A percentile compares a stretch with the other conserved stretches of the same genome.
Evolutionary conservation across 2,113 vertebrate genomes (phyloP).

Genomic region (Serilophus lunatus): DNA sequence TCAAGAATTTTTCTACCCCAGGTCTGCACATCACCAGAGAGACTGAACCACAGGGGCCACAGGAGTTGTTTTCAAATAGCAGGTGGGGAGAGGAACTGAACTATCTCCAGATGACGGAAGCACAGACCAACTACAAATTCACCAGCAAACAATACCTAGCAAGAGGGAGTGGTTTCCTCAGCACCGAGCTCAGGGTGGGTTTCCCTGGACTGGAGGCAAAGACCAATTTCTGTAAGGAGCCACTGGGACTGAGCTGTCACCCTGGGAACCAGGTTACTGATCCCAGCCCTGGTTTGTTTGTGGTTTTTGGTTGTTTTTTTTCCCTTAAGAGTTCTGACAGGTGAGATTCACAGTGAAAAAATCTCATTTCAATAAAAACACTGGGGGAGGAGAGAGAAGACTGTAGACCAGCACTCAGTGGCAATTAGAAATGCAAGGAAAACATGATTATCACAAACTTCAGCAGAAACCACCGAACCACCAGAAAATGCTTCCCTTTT

Average conservation of each 20-base stretch:
- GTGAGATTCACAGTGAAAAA: background rate
- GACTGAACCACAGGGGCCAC: background rate
- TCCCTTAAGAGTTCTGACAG: background rate
- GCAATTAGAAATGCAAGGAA: background rate
- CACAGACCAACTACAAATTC: background rate
- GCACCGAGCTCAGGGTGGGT: background rate
- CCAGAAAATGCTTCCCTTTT: background rate
- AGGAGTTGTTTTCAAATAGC: background rate
- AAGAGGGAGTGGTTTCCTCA: background rate
- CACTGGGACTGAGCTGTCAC: background rate
- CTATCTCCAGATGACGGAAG: background rate
- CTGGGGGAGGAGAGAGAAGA: background rate
- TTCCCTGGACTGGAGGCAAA: background rate
- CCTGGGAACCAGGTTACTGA: background rate
- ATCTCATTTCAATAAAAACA: background rate
- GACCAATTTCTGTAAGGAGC: background rate
- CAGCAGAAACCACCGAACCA: background rate
- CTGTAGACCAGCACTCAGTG: accelerated
- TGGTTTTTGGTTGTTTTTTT: background rate
- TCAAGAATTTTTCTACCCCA: background rate
- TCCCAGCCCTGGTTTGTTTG: background rate
- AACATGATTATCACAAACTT: background rate
- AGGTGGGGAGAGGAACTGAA: background rate
- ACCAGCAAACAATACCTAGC: background rate
- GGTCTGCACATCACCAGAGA: background rate